Conservation (phyloP, 2,797 vertebrate genomes). For the Mormyrus hasselquistii region DNA sequence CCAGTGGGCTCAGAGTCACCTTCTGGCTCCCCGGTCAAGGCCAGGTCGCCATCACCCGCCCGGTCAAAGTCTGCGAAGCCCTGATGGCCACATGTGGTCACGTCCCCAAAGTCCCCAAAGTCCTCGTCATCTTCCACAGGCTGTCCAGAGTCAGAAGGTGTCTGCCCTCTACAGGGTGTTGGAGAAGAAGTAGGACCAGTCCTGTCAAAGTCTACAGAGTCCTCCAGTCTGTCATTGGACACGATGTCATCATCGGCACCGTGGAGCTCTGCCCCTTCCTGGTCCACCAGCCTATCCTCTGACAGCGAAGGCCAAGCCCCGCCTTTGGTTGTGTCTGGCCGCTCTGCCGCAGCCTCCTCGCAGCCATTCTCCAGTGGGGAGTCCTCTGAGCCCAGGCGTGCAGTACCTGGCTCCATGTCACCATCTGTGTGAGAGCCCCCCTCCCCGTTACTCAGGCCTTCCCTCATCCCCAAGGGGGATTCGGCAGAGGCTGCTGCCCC, state of each 20-base stretch:
- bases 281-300: slow-evolving; percentile 44
- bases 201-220: slow-evolving; percentile 76
- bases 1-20: slow-evolving; percentile 4
- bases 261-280: slow-evolving; percentile 38
- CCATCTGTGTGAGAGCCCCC: slow-evolving; percentile 34
- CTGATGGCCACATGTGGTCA: slow-evolving; percentile 33
- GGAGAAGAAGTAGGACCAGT: slow-evolving; percentile 58
- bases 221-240: slow-evolving; percentile 64
- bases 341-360: slow-evolving; percentile 31
- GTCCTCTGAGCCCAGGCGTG: slow-evolving; percentile 20
- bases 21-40: not conserved
- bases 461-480: slow-evolving; percentile 18
- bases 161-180: slow-evolving; percentile 51
- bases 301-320: not conserved
- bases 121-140: slow-evolving; percentile 60
- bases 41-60: slow-evolving; percentile 28
- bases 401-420: slow-evolving; percentile 28
- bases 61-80: slow-evolving; percentile 56
- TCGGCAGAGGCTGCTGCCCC: slow-evolving; percentile 3
- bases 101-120: slow-evolving; percentile 67
- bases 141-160: slow-evolving; percentile 54
- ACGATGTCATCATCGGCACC: slow-evolving; percentile 50
- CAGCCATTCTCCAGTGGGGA: slow-evolving; percentile 31
- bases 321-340: slow-evolving; percentile 25
- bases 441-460: slow-evolving; percentile 45